Conservation (phyloP, 2,113 vertebrate genomes). For the Riparia riparia region DNA sequence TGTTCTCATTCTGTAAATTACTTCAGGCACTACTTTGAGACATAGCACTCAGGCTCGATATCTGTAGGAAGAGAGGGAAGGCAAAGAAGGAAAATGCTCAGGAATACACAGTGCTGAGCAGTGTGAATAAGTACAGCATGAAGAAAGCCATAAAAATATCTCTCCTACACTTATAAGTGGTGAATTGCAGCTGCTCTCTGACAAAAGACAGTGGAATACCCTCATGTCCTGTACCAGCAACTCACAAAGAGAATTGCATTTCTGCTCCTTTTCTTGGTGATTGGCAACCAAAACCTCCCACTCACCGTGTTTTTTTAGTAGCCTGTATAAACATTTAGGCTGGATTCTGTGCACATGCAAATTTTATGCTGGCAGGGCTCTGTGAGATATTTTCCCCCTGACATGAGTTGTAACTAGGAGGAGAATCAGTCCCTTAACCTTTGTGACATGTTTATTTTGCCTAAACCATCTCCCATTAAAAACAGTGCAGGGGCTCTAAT, state of each 20-base stretch:
- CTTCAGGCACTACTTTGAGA: background rate
- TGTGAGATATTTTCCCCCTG: background rate
- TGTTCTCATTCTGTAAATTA: background rate
- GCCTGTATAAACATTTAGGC: background rate
- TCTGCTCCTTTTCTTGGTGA: slow-evolving; percentile 11
- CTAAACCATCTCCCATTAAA: background rate
- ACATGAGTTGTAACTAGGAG: background rate
- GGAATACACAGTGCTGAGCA: background rate
- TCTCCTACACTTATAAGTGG: background rate
- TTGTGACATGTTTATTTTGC: background rate
- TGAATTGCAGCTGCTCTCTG: background rate
- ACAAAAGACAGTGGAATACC: background rate
- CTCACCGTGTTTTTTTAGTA: background rate
- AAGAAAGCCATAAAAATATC: background rate
- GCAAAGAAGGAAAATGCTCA: background rate
- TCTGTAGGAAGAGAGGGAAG: background rate
- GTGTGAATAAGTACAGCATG: background rate
- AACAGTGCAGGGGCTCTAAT: background rate
- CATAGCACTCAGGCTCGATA: background rate
- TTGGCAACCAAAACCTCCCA: slow-evolving; percentile 8
- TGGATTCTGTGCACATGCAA: slow-evolving; percentile 1
- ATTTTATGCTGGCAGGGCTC: slow-evolving; percentile 1
- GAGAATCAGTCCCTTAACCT: slow-evolving; percentile 11
- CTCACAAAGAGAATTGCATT: background rate
- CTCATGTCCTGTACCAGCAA: background rate